Conservation (phyloP, 2,888 invertebrate genomes). For the Athalia cordata region DNA sequence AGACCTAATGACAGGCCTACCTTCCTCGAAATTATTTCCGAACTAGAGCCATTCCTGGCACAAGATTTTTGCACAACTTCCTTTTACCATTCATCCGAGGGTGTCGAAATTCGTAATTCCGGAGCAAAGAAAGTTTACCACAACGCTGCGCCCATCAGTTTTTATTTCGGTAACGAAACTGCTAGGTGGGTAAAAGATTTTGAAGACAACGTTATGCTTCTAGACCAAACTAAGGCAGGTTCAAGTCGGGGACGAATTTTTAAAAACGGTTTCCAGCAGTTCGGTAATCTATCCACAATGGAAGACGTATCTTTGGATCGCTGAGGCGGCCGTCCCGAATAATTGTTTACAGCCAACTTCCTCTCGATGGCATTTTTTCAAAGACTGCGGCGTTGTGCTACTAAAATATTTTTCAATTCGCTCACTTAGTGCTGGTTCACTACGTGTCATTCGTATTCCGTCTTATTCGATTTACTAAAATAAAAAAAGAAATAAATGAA, state of each 20-base stretch:
- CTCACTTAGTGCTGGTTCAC: constrained; percentile 17
- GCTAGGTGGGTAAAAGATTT: constrained; percentile 68
- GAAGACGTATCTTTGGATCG: constrained; percentile 65
- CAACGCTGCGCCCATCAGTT: constrained; percentile 63
- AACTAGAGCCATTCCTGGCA: constrained; percentile 76
- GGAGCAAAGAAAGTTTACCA: constrained; percentile 66
- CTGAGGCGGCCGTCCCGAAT: constrained; percentile 52
- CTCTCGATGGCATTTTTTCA: background rate
- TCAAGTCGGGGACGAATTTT: constrained; percentile 69
- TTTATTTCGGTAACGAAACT: constrained; percentile 67
- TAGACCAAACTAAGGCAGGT: constrained; percentile 65
- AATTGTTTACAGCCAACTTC: background rate
- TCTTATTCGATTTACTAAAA: constrained; percentile 6
- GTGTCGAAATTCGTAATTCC: constrained; percentile 60
- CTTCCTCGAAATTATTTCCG: constrained; percentile 79
- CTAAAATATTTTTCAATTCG: background rate
- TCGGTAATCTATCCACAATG: constrained; percentile 60
- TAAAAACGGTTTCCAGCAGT: constrained; percentile 74
- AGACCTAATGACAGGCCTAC: constrained; percentile 79
- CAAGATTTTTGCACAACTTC: constrained; percentile 78
- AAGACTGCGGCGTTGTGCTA: constrained; percentile 21
- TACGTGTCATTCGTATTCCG: constrained; percentile 20
- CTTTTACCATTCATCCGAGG: constrained; percentile 73
- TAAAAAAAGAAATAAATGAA: background rate
- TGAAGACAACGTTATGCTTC: constrained; percentile 66